Conservation (phyloP, 2,888 invertebrate species). For the Ligdia adustata region DNA sequence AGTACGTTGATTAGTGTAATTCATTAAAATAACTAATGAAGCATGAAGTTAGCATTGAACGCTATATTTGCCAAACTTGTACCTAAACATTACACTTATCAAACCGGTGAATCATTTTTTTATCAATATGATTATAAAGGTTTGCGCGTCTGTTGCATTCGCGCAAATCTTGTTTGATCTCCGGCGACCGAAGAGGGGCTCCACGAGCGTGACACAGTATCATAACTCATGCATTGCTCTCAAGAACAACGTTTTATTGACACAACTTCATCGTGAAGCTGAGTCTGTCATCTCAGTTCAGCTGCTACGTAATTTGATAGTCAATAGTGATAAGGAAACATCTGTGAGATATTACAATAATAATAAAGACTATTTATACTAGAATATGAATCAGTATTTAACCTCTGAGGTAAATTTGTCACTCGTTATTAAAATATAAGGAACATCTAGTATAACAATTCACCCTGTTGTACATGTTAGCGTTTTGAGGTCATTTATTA, state of each 20-base stretch:
- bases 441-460: constrained; percentile 8
- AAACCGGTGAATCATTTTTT: constrained; percentile 16
- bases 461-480: background rate
- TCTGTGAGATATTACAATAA: too few relatives aligned
- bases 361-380: too few relatives aligned
- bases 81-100: too few relatives aligned
- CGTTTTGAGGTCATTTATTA: background rate
- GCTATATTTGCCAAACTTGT: too few relatives aligned
- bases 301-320: too few relatives aligned
- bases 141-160: constrained; percentile 12
- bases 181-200: background rate
- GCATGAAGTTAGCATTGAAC: too few relatives aligned
- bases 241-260: too few relatives aligned
- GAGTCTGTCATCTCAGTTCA: constrained; percentile 5
- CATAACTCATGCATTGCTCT: background rate
- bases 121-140: constrained; percentile 4
- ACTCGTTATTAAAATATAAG: constrained; percentile 11
- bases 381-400: too few relatives aligned
- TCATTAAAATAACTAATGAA: background rate
- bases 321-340: too few relatives aligned
- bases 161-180: constrained; percentile 14
- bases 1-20: too few relatives aligned
- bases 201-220: background rate
- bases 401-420: too few relatives aligned
- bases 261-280: constrained; percentile 1